Evolutionary conservation across 2,113 vertebrate species (phyloP), one percentile per base, ranked within the genome.

Genomic region (Gobiocypris rarus): DNA sequence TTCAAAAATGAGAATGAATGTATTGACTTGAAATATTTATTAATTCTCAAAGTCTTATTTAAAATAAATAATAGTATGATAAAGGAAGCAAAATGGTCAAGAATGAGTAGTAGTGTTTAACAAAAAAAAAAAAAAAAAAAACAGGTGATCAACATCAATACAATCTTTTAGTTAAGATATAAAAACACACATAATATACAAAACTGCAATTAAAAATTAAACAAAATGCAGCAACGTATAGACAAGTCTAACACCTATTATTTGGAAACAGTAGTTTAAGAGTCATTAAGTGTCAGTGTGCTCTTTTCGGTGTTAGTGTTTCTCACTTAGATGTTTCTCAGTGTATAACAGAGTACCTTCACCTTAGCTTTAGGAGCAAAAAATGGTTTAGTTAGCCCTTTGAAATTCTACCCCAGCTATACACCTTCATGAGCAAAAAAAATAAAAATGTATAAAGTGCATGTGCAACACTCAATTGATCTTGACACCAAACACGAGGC

Each of bases 11-110:
- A 90, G 91, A 93, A 91, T 76, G 90, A 91, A 90, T 92, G 93
- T 90, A 92, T 94, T 93, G 84, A 90, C 83, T 92, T 92, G 88
- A 86, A 91, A 89, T 93, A 95, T 96, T 95, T 97, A 96, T 96
- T 97, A 94, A 79, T 94, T 92, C 93, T 96, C 93, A 96, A 95
- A 96, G 96, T 93, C 90, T 93, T 86, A 89, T 93, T 91, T 94
- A 95, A 95, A 95, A 97, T 97, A 98, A 97, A 97, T 97, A 97
- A 96, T 93, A 94, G 92, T 93, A 94, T 94, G 92, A 89, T 91
- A 91, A 93, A 93, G 93, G 91, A 91, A 94, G 92, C 93, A 93
- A 94, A 95, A 95, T 92, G 92, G 94, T 93, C 93, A 92, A 91
- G 86, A 88, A 94, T 93, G 94, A 92, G 89, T 90, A 92, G 93